Conservation (phyloP, 2,888 invertebrate species). For the Leptinotarsa juncta region DNA sequence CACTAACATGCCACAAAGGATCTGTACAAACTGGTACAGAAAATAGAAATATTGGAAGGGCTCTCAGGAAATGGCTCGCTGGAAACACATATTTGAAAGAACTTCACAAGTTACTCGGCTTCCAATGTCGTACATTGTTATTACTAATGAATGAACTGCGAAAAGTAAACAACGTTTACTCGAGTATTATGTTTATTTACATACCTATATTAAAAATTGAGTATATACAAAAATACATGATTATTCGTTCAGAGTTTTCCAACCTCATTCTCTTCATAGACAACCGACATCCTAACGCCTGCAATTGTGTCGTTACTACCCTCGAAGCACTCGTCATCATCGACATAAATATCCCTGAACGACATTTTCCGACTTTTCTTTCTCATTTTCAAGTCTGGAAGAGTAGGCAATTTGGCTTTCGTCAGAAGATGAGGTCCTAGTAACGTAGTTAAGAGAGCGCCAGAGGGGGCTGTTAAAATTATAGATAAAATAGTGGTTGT, state of each 20-base stretch:
- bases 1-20: no score
- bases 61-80: no score
- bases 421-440: conserved; percentile 81
- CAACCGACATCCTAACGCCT: conserved; percentile 2
- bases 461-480: conserved; percentile 85
- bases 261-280: conserved; percentile 11
- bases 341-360: conserved; percentile 87
- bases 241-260: neutral
- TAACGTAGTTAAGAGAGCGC: conserved; percentile 85
- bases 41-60: no score
- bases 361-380: conserved; percentile 83
- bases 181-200: no score
- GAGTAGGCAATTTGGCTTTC: conserved; percentile 75
- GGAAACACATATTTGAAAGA: no score
- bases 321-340: conserved; percentile 74
- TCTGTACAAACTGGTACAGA: no score
- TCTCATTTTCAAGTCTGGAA: conserved; percentile 79
- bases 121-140: no score
- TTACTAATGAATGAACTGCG: neutral
- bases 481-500: conserved; percentile 85
- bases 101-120: no score
- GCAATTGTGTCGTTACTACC: neutral
- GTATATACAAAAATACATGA: no score
- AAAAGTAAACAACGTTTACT: neutral
- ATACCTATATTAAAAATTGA: no score